phyloP scores from a whole-genome alignment of 2,888 invertebrate genomes.

The Cheilosia variabilis region DNA sequence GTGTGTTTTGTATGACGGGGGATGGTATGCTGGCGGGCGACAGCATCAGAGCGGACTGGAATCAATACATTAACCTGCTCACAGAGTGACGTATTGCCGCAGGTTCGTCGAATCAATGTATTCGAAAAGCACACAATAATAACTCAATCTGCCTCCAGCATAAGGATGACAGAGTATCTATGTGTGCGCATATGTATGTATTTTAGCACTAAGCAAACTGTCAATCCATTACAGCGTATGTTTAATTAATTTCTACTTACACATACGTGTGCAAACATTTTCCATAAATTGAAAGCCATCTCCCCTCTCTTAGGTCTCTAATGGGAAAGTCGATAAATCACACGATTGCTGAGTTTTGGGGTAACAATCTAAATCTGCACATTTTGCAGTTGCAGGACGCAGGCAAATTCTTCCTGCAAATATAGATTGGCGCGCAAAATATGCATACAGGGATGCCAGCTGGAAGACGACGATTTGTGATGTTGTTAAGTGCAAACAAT shows the following conservation, averaged over 20 bases:
- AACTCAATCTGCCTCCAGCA: slow-evolving; percentile 44
- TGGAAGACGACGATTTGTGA: slow-evolving; percentile 31
- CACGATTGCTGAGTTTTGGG: slow-evolving; percentile 47
- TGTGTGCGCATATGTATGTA: slow-evolving; percentile 8
- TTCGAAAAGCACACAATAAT: slow-evolving; percentile 62
- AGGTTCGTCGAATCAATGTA: slow-evolving; percentile 51
- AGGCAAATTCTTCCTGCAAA: slow-evolving; percentile 27
- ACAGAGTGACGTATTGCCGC: not conserved
- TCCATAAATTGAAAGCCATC: slow-evolving; percentile 74
- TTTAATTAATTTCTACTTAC: slow-evolving; percentile 73
- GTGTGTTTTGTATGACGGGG: not conserved
- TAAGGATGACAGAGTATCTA: slow-evolving; percentile 9
- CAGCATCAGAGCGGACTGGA: slow-evolving; percentile 7
- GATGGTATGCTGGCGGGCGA: not conserved
- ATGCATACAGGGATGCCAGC: slow-evolving; percentile 30
- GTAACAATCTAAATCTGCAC: slow-evolving; percentile 28
- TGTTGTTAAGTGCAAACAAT: slow-evolving; percentile 45
- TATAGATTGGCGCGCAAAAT: slow-evolving; percentile 3
- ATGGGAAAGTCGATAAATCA: slow-evolving; percentile 58
- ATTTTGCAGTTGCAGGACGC: slow-evolving; percentile 4
- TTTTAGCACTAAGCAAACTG: slow-evolving; percentile 50
- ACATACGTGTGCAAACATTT: slow-evolving; percentile 64
- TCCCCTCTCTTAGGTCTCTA: not conserved
- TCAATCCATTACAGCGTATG: slow-evolving; percentile 71
- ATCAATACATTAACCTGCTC: slow-evolving; percentile 23